Percentiles rank a stretch among this genome's conserved stretches.
phyloP scores from a whole-genome alignment of 2,888 invertebrate species.

The Thera britannica region DNA sequence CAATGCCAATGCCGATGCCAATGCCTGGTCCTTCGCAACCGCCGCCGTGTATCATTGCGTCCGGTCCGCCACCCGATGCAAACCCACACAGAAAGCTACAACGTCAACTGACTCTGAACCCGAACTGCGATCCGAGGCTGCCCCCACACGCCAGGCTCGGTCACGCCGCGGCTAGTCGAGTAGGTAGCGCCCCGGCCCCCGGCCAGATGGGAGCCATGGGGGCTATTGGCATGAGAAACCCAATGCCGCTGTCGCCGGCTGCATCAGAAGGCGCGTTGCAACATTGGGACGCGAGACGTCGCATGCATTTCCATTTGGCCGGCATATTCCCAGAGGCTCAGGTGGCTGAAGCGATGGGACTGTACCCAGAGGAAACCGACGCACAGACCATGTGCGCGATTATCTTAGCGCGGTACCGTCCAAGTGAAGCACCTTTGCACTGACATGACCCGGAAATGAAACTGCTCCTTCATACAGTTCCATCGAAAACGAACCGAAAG shows the following conservation, averaged over 20 bases:
- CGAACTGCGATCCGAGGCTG: conserved; percentile 89
- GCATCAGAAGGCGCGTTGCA: conserved; percentile 79
- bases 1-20: conserved; percentile 38
- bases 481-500: conserved; percentile 8
- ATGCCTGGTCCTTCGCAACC: conserved; percentile 64
- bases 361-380: conserved; percentile 95
- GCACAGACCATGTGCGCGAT: conserved; percentile 95
- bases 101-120: conserved; percentile 93
- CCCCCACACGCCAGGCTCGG: conserved; percentile 65
- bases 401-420: conserved; percentile 90
- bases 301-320: conserved; percentile 94
- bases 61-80: conserved; percentile 58
- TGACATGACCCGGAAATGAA: conserved; percentile 36
- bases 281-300: conserved; percentile 88
- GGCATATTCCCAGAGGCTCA: conserved; percentile 96
- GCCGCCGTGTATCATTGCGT: conserved; percentile 40
- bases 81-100: conserved; percentile 92
- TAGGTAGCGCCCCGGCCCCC: conserved; percentile 85
- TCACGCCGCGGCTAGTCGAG: conserved; percentile 88
- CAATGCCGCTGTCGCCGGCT: conserved; percentile 59
- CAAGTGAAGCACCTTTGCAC: conserved; percentile 62
- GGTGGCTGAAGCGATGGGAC: conserved; percentile 94
- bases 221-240: conserved; percentile 61
- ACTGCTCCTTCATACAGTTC: conserved; percentile 2
- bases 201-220: conserved; percentile 81